Conservation (phyloP, 2,888 invertebrate species). For the Ctenicera cuprea region DNA sequence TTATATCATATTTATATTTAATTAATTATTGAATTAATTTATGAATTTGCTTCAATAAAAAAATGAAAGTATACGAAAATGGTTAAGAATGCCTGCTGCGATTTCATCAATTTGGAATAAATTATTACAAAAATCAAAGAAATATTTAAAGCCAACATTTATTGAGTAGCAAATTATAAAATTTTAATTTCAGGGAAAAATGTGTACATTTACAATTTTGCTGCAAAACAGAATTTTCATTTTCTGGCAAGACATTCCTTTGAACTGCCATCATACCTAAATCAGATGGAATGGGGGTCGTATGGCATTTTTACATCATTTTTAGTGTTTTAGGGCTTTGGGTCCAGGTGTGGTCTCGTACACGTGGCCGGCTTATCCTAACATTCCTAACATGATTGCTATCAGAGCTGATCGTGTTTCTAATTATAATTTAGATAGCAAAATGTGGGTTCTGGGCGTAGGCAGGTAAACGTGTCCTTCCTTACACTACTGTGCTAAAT, state of each 20-base stretch:
- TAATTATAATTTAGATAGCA: constrained; percentile 50
- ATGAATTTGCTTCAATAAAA: neutral
- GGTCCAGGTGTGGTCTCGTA: constrained; percentile 45
- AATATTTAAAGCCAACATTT: constrained; percentile 4
- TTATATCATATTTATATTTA: neutral
- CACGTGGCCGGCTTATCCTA: constrained; percentile 44
- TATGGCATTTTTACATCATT: constrained; percentile 47
- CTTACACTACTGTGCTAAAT: neutral
- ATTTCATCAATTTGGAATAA: constrained; percentile 39
- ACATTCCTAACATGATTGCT: constrained; percentile 47
- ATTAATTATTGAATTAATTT: constrained; percentile 15
- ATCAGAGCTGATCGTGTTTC: constrained; percentile 44
- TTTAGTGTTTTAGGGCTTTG: constrained; percentile 39
- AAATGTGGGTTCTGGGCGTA: constrained; percentile 41
- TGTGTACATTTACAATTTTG: neutral
- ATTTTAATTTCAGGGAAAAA: constrained; percentile 36
- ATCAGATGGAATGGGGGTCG: constrained; percentile 41
- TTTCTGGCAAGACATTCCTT: constrained; percentile 25
- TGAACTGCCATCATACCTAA: constrained; percentile 28
- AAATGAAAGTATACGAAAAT: constrained; percentile 6
- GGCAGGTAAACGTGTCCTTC: constrained; percentile 36
- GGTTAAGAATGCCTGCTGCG: constrained; percentile 34
- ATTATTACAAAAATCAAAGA: constrained; percentile 32
- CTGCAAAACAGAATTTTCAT: constrained; percentile 10
- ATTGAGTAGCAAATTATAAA: constrained; percentile 33